Percentiles rank a stretch among this genome's conserved stretches.
Evolutionary conservation across 2,888 invertebrate species (phyloP).

Genomic region (Heteromyza rotundicornis): DNA sequence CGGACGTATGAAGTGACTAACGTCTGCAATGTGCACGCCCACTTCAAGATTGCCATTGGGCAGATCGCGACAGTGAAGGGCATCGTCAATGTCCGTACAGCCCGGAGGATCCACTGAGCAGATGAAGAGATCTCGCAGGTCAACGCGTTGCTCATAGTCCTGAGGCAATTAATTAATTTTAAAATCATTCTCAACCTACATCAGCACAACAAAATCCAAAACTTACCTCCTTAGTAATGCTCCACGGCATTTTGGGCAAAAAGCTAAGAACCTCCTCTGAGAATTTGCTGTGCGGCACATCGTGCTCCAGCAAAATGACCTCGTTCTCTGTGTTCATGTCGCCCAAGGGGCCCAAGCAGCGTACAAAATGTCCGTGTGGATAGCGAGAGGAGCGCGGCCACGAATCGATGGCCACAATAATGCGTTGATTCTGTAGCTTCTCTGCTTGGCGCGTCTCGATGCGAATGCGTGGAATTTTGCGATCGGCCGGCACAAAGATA

Average conservation of each 20-base stretch:
- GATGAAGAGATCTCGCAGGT: slow-evolving; percentile 83
- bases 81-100: slow-evolving; percentile 99
- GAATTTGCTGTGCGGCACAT: slow-evolving; percentile 94
- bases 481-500: slow-evolving; percentile 93
- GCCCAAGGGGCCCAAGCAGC: slow-evolving; percentile 89
- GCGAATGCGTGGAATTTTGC: slow-evolving; percentile 90
- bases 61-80: slow-evolving; percentile 84
- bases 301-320: slow-evolving; percentile 93
- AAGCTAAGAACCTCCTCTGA: slow-evolving; percentile 92
- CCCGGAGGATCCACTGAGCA: slow-evolving; percentile 98
- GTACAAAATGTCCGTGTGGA: slow-evolving; percentile 94
- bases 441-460: slow-evolving; percentile 94
- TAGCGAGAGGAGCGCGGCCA: slow-evolving; percentile 95
- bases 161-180: slow-evolving; percentile 49
- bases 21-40: slow-evolving; percentile 99
- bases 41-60: slow-evolving; percentile 79
- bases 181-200: background rate
- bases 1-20: slow-evolving; percentile 94
- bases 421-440: slow-evolving; percentile 79
- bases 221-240: slow-evolving; percentile 79
- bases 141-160: slow-evolving; percentile 80
- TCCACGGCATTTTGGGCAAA: slow-evolving; percentile 89
- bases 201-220: background rate
- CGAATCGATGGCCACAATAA: slow-evolving; percentile 94
- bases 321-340: slow-evolving; percentile 97